Evolutionary conservation across 2,888 invertebrate species (phyloP).

Genomic region (Julus scanicus): DNA sequence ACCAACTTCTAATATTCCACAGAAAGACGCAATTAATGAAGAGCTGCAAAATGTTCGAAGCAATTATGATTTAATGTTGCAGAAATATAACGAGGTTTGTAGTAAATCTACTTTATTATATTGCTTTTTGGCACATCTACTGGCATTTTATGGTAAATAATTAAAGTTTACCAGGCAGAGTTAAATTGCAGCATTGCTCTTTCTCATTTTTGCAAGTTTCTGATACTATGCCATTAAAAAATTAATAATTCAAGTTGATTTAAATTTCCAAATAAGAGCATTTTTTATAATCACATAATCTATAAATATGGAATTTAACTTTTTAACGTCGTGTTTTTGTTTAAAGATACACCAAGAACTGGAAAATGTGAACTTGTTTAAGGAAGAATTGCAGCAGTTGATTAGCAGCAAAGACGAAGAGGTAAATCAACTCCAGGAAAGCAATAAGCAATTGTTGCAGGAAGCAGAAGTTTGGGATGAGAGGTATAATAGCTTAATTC

Average conservation of each 20-base stretch:
- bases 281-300: too few species aligned
- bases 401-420: constrained; percentile 57
- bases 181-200: too few species aligned
- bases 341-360: constrained; percentile 16
- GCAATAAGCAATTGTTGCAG: constrained; percentile 59
- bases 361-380: neutral
- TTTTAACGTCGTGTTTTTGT: neutral
- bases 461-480: constrained; percentile 60
- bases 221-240: too few species aligned
- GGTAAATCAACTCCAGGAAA: constrained; percentile 56
- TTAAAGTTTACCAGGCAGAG: too few species aligned
- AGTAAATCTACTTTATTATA: neutral
- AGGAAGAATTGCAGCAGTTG: constrained; percentile 17
- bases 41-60: neutral
- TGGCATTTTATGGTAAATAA: too few species aligned
- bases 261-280: neutral
- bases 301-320: too few species aligned
- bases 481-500: constrained; percentile 55
- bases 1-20: neutral
- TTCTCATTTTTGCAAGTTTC: too few species aligned
- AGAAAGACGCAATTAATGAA: neutral
- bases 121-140: neutral
- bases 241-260: neutral
- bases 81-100: constrained; percentile 40
- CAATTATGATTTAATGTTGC: neutral